Percentiles rank a stretch among this genome's conserved stretches.
Conservation (phyloP, 2,113 vertebrate species). For the Hiodon alosoides region DNA sequence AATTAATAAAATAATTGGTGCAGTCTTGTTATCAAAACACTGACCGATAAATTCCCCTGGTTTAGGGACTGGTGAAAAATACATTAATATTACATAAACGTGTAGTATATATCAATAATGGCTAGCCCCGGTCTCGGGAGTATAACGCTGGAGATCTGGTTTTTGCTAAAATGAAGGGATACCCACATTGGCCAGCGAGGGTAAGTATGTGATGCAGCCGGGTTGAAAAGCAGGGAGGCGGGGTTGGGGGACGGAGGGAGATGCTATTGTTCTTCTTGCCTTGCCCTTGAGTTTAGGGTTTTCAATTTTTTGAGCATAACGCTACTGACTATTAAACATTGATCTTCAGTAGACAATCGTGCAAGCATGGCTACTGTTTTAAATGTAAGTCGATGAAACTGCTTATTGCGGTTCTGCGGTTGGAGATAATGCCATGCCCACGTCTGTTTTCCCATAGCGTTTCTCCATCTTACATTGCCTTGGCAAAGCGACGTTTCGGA, state of each 20-base stretch:
- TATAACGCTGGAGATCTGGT: slow-evolving; percentile 90
- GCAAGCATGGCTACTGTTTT: background rate
- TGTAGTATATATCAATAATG: slow-evolving; percentile 45
- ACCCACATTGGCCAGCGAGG: slow-evolving; percentile 24
- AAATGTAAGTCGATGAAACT: background rate
- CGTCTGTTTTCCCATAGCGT: background rate
- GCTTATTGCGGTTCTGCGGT: background rate
- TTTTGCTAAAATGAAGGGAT: slow-evolving; percentile 56
- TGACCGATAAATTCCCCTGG: slow-evolving; percentile 41
- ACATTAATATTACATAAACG: slow-evolving; percentile 19
- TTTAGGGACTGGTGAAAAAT: slow-evolving; percentile 32
- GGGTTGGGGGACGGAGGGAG: slow-evolving; percentile 36
- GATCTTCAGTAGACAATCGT: background rate
- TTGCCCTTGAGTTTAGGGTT: background rate
- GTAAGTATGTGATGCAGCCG: slow-evolving; percentile 67
- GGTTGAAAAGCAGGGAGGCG: slow-evolving; percentile 45
- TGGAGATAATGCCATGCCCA: background rate
- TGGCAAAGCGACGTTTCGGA: background rate
- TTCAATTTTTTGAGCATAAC: background rate
- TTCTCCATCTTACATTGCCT: slow-evolving; percentile 14
- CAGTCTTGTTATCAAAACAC: slow-evolving; percentile 56
- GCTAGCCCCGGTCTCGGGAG: slow-evolving; percentile 80
- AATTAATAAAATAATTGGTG: slow-evolving; percentile 53
- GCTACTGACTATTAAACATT: background rate
- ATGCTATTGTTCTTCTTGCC: slow-evolving; percentile 7